phyloP scores from a whole-genome alignment of 1,140 invertebrate genomes.

The Ceratina calcarata region DNA sequence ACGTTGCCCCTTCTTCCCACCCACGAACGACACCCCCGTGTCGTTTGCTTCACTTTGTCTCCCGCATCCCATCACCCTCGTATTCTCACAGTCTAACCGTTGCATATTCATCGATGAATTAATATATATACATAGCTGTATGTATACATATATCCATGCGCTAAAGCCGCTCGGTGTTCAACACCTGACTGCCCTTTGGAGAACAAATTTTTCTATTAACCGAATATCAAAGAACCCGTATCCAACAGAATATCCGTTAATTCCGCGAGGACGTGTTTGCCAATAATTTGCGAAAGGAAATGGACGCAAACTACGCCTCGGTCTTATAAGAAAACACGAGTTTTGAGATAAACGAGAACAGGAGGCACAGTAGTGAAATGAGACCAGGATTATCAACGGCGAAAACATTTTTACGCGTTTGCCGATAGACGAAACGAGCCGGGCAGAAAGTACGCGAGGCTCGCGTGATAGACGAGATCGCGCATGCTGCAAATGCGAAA shows the following conservation, averaged over 20 bases:
- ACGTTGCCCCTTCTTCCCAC: conserved; percentile 52
- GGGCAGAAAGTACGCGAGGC: conserved; percentile 32
- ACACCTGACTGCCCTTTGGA: background rate
- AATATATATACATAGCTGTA: conserved; percentile 57
- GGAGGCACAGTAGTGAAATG: background rate
- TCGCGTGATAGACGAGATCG: conserved; percentile 44
- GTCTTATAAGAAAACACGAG: background rate
- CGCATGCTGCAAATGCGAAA: conserved; percentile 10
- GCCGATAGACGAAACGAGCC: background rate
- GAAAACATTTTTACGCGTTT: conserved; percentile 35
- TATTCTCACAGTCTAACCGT: conserved; percentile 54
- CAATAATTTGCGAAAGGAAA: too few species aligned
- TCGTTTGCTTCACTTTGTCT: conserved; percentile 60
- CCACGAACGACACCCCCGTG: conserved; percentile 48
- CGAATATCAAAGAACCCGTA: background rate
- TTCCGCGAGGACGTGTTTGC: background rate
- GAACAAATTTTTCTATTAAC: background rate
- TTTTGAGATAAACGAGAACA: background rate
- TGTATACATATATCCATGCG: conserved; percentile 29
- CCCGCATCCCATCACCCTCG: conserved; percentile 47
- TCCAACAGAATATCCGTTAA: background rate
- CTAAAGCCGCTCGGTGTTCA: conserved; percentile 29
- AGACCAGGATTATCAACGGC: background rate
- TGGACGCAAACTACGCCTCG: background rate
- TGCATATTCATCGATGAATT: conserved; percentile 76